Evolutionary conservation across 2,888 invertebrate genomes (phyloP).

Genomic region (Linnaemya tessellans): DNA sequence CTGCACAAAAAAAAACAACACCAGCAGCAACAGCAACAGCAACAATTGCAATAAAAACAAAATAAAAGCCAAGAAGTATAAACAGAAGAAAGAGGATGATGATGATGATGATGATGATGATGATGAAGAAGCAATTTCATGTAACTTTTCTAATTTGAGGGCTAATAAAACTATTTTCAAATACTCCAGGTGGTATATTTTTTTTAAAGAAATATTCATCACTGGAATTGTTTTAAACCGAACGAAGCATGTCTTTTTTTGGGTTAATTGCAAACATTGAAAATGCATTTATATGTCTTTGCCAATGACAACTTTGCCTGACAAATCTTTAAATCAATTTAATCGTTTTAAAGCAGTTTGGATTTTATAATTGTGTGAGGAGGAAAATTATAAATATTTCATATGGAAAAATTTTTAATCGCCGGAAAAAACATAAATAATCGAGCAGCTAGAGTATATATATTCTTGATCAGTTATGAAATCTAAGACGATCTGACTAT

Average conservation of each 20-base stretch:
- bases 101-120: conserved; percentile 27
- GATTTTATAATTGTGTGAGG: too few relatives aligned
- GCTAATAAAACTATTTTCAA: conserved; percentile 65
- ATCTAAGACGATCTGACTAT: too few relatives aligned
- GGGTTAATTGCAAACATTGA: conserved; percentile 11
- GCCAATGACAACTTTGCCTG: conserved; percentile 12
- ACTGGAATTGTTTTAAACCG: conserved; percentile 40
- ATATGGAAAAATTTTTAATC: too few relatives aligned
- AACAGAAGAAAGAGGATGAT: conserved; percentile 25
- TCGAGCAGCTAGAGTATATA: too few relatives aligned
- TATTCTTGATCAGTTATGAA: too few relatives aligned
- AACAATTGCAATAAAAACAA: conserved; percentile 30
- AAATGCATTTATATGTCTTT: neutral
- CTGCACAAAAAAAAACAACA: conserved; percentile 8
- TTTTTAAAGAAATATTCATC: conserved; percentile 15
- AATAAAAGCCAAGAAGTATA: conserved; percentile 54
- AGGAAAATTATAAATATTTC: too few relatives aligned
- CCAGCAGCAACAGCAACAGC: neutral
- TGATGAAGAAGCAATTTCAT: conserved; percentile 23
- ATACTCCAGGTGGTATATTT: conserved; percentile 61
- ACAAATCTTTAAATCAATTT: conserved; percentile 29
- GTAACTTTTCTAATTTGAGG: conserved; percentile 54
- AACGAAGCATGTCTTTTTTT: neutral
- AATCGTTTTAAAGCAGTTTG: conserved; percentile 23
- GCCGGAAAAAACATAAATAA: too few relatives aligned